A percentile compares a stretch with the other conserved stretches of the same genome.
phyloP scores from a whole-genome alignment of 2,797 vertebrate species.

The Oryzias dopingdopingensis region DNA sequence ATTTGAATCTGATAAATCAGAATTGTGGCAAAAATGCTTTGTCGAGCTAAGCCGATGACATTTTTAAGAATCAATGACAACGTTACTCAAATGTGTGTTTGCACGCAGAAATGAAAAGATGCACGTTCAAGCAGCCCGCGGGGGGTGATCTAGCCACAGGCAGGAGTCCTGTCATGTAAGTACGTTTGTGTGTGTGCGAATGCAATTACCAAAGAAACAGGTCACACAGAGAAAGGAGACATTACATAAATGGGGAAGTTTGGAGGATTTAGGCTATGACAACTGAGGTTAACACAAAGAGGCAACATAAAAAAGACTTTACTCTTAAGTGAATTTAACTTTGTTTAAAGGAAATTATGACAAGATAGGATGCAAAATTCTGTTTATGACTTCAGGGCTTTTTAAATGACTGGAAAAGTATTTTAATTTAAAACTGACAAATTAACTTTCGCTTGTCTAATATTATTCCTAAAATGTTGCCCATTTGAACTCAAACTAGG shows the following conservation, averaged over 20 bases:
- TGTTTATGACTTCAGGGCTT: background rate
- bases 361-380: conserved; percentile 4
- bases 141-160: conserved; percentile 19
- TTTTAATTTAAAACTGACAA: too few relatives aligned
- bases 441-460: too few relatives aligned
- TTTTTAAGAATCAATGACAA: conserved; percentile 9
- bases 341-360: conserved; percentile 26
- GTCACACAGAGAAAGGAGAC: conserved; percentile 47
- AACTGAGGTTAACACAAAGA: conserved; percentile 43
- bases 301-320: conserved; percentile 40
- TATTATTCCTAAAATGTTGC: too few relatives aligned
- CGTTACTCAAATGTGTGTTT: background rate
- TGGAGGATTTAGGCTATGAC: conserved; percentile 53
- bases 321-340: conserved; percentile 25
- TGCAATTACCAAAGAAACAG: conserved; percentile 36
- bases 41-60: conserved; percentile 20
- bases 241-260: conserved; percentile 55
- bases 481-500: too few relatives aligned
- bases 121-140: conserved; percentile 19
- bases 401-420: background rate
- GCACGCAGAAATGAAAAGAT: conserved; percentile 3
- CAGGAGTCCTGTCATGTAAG: conserved; percentile 2
- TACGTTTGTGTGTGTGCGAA: conserved; percentile 2
- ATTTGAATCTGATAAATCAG: conserved; percentile 68
- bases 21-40: conserved; percentile 61